Conservation (phyloP, 2,888 invertebrate genomes). For the Luffia ferchaultella region DNA sequence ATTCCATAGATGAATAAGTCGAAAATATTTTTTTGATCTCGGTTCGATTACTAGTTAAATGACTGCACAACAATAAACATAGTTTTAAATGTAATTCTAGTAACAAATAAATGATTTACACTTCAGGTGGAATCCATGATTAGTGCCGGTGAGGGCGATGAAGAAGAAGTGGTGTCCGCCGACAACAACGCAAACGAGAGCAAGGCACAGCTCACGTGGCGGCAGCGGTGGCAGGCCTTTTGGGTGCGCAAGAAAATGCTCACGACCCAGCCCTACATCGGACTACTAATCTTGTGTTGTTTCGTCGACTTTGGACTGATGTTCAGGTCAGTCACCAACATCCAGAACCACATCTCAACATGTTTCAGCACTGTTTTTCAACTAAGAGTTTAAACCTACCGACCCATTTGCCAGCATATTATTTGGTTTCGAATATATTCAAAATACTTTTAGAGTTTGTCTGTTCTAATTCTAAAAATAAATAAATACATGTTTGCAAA, state of each 20-base stretch:
- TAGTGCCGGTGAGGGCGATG: constrained; percentile 33
- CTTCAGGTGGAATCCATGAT: constrained; percentile 55
- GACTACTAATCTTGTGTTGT: constrained; percentile 58
- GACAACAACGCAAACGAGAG: constrained; percentile 56
- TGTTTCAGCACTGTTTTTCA: no score
- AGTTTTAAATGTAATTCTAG: neutral
- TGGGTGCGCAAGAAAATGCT: constrained; percentile 57
- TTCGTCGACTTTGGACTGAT: constrained; percentile 70
- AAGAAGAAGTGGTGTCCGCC: constrained; percentile 48
- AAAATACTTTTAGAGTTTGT: no score
- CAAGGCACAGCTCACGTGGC: constrained; percentile 44
- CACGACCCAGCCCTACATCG: constrained; percentile 60
- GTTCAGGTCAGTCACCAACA: constrained; percentile 60
- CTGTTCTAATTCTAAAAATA: no score
- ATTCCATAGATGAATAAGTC: no score
- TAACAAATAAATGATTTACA: neutral
- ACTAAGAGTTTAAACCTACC: no score
- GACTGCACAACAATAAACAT: no score
- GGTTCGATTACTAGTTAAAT: no score
- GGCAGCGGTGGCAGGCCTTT: constrained; percentile 48
- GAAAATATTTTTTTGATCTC: no score
- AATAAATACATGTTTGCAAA: no score
- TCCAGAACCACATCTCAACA: no score
- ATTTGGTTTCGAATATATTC: no score
- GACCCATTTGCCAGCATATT: no score